These are phyloP conservation scores for Thera britannica DNA, from an alignment of 2,888 invertebrate genomes.

Conservation along the genomic window DNA sequence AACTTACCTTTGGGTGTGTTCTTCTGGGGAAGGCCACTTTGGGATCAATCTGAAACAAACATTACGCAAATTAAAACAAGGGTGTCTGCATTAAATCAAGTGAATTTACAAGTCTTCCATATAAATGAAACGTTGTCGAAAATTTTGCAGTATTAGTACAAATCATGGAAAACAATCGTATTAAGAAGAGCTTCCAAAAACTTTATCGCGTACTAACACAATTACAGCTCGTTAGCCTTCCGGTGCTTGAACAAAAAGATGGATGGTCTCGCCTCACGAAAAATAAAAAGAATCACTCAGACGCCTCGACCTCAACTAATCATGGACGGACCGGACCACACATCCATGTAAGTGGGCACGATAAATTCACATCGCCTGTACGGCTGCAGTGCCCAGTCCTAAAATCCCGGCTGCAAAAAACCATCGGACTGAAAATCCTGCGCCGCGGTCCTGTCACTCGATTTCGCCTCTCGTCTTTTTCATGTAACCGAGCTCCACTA, in stretches of 20 bases:
- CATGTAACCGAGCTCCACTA: slow-evolving; percentile 83
- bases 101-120: neutral
- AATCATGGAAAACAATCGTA: slow-evolving; percentile 9
- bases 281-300: slow-evolving; percentile 58
- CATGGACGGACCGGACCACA: slow-evolving; percentile 67
- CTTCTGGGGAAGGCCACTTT: slow-evolving; percentile 99
- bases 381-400: slow-evolving; percentile 69
- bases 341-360: slow-evolving; percentile 63
- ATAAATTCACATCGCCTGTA: slow-evolving; percentile 76
- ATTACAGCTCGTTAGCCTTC: slow-evolving; percentile 29
- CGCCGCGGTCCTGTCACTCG: slow-evolving; percentile 81
- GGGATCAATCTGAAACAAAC: slow-evolving; percentile 96
- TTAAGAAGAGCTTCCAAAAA: slow-evolving; percentile 12
- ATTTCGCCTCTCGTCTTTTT: slow-evolving; percentile 84
- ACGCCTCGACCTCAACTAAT: slow-evolving; percentile 68
- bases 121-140: neutral
- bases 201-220: slow-evolving; percentile 24
- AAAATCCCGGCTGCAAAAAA: slow-evolving; percentile 79
- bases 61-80: slow-evolving; percentile 22
- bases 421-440: slow-evolving; percentile 78
- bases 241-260: slow-evolving; percentile 25
- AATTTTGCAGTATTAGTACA: neutral
- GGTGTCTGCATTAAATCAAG: slow-evolving; percentile 11
- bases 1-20: slow-evolving; percentile 98
- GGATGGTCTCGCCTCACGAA: slow-evolving; percentile 25